These are phyloP conservation scores for Calidris pygmaea DNA, from an alignment of 2,113 vertebrate genomes.

Conservation along the genomic window DNA sequence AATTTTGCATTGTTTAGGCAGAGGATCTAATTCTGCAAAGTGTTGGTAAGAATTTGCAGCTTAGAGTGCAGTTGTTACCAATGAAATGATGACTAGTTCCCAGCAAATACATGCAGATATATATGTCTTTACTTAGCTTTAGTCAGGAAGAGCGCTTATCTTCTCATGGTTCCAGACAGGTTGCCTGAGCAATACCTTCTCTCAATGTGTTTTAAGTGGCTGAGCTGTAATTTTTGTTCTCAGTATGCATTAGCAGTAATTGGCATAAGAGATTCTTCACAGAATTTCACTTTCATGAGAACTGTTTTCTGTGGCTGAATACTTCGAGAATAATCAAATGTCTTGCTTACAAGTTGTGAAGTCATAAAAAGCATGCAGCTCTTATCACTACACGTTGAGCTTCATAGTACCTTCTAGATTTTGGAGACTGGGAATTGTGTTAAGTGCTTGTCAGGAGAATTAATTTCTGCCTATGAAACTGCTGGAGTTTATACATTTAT, in stretches of 20 bases:
- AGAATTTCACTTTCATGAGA: background rate
- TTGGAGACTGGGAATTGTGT: background rate
- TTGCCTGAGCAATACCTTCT: slow-evolving; percentile 3
- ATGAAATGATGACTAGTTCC: background rate
- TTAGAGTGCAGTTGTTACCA: background rate
- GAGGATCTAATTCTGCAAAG: background rate
- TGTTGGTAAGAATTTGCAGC: too few relatives aligned
- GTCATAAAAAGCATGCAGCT: background rate
- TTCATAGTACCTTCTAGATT: background rate
- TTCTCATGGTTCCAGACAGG: background rate
- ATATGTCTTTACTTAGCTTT: background rate
- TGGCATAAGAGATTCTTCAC: background rate
- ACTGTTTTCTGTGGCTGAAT: background rate
- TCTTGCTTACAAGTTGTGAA: background rate
- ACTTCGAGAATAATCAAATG: background rate
- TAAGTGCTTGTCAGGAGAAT: background rate
- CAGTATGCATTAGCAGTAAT: background rate
- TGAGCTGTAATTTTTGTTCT: background rate
- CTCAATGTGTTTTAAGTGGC: background rate
- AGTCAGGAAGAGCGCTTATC: background rate
- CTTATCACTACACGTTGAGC: background rate
- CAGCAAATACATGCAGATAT: background rate
- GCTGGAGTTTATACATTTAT: background rate
- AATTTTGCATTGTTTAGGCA: background rate
- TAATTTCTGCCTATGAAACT: background rate